Percentiles rank a stretch among this genome's conserved stretches.
Evolutionary conservation across 2,888 invertebrate species (phyloP).

Genomic region (Myopa testacea): DNA sequence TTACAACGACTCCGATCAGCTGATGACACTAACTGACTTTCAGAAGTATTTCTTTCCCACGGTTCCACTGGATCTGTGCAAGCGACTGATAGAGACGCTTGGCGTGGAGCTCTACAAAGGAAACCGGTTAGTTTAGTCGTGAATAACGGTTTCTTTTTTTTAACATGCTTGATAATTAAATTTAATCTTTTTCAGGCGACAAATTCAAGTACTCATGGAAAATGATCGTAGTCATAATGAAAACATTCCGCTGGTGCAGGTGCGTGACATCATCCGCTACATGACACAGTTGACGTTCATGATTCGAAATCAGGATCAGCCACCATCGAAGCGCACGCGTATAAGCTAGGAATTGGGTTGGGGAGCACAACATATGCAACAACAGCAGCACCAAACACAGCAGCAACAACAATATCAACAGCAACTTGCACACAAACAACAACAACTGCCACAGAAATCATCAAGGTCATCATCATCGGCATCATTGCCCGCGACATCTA

Average conservation of each 20-base stretch:
- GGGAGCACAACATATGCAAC: slow-evolving; percentile 68
- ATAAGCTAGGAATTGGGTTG: slow-evolving; percentile 70
- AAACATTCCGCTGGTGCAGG: slow-evolving; percentile 82
- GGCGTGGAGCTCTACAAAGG: slow-evolving; percentile 84
- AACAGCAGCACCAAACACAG: slow-evolving; percentile 55
- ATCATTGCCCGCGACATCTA: slow-evolving; percentile 41
- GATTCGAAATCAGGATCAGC: slow-evolving; percentile 71
- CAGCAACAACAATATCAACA: slow-evolving; percentile 53
- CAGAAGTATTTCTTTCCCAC: slow-evolving; percentile 84
- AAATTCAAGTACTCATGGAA: slow-evolving; percentile 81
- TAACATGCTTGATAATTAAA: not conserved
- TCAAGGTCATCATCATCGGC: slow-evolving; percentile 20
- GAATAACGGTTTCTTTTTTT: not conserved
- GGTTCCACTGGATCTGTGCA: slow-evolving; percentile 79
- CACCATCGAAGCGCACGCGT: slow-evolving; percentile 66
- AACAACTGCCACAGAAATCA: slow-evolving; percentile 34
- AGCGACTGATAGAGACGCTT: slow-evolving; percentile 84
- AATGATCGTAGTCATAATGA: slow-evolving; percentile 81
- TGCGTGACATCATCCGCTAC: slow-evolving; percentile 84
- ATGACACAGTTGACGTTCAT: slow-evolving; percentile 91
- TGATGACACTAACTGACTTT: slow-evolving; percentile 86
- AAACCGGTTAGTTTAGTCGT: slow-evolving; percentile 76
- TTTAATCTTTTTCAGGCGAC: slow-evolving; percentile 70
- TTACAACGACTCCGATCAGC: slow-evolving; percentile 82
- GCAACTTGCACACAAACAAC: slow-evolving; percentile 49